Percentiles rank a stretch among this genome's conserved stretches.
These are phyloP conservation scores for Frankliniella fusca DNA, from an alignment of 2,888 invertebrate species.

Conservation along the genomic window DNA sequence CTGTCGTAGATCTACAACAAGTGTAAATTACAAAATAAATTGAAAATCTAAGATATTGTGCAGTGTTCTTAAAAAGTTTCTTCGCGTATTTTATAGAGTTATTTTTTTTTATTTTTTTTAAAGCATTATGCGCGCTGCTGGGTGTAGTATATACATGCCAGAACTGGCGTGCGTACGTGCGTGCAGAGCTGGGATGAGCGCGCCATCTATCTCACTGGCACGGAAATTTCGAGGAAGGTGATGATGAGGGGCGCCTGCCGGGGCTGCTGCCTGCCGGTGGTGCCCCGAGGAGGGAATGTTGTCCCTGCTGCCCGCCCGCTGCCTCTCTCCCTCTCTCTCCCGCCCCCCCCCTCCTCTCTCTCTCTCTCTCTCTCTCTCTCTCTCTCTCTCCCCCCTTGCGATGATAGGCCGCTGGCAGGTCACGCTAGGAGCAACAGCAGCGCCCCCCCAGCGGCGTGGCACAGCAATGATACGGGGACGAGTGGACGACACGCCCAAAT, in stretches of 20 bases:
- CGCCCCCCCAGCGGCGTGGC: too few relatives aligned
- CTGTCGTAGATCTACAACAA: too few relatives aligned
- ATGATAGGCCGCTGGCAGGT: not conserved
- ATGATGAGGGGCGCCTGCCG: not conserved
- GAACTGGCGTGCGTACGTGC: not conserved
- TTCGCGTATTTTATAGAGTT: too few relatives aligned
- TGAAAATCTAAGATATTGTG: too few relatives aligned
- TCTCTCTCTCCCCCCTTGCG: not conserved
- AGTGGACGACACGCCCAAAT: not conserved
- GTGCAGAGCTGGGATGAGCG: not conserved
- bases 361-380: conserved; percentile 3
- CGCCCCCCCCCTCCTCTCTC: not conserved
- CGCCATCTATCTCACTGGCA: not conserved
- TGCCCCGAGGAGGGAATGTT: not conserved
- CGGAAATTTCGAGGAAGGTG: conserved; percentile 10
- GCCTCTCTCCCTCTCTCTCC: not conserved
- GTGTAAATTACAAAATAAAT: too few relatives aligned
- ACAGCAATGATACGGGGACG: too few relatives aligned
- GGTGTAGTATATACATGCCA: too few relatives aligned
- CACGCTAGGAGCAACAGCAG: not conserved
- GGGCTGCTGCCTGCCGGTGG: too few relatives aligned
- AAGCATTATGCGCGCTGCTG: too few relatives aligned
- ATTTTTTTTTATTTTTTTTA: too few relatives aligned
- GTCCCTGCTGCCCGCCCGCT: not conserved
- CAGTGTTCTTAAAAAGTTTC: too few relatives aligned